Percentiles rank a stretch among this genome's conserved stretches.
Evolutionary conservation across 2,797 vertebrate genomes (phyloP).

Genomic region (Macrochelys suwanniensis): DNA sequence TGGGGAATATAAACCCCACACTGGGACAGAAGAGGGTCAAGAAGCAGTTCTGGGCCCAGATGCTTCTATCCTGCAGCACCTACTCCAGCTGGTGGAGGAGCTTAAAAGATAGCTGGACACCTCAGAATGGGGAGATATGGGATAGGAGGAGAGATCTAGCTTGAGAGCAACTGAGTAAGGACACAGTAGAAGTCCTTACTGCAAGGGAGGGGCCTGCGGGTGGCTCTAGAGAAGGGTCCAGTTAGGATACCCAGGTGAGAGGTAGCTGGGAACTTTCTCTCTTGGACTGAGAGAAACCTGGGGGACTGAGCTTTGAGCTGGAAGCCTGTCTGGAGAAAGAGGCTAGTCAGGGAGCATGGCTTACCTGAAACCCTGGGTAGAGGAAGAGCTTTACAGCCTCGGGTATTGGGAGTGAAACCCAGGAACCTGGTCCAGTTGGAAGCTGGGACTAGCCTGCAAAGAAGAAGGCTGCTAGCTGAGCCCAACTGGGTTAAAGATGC

Average conservation of each 20-base stretch:
- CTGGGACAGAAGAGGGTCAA: neutral
- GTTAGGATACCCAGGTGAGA: no score
- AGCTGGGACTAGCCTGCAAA: neutral
- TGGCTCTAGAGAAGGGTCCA: no score
- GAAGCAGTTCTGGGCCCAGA: neutral
- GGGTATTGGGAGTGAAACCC: neutral
- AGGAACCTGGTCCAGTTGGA: neutral
- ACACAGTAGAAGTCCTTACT: no score
- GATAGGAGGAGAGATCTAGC: neutral
- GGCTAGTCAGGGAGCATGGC: no score
- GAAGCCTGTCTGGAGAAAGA: no score
- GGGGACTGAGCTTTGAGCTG: no score
- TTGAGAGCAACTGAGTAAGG: no score
- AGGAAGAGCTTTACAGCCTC: no score
- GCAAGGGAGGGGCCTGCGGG: no score
- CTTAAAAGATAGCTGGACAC: neutral
- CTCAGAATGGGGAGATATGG: neutral
- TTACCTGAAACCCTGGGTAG: no score
- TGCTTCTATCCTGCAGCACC: neutral
- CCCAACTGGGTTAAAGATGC: neutral
- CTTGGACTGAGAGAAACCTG: no score
- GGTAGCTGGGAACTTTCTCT: no score
- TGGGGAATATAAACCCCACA: neutral
- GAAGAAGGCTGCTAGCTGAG: neutral
- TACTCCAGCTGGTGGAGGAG: neutral